phyloP scores from a whole-genome alignment of 64 coral and sea anemone genomes.

The Trachythela sp. region DNA sequence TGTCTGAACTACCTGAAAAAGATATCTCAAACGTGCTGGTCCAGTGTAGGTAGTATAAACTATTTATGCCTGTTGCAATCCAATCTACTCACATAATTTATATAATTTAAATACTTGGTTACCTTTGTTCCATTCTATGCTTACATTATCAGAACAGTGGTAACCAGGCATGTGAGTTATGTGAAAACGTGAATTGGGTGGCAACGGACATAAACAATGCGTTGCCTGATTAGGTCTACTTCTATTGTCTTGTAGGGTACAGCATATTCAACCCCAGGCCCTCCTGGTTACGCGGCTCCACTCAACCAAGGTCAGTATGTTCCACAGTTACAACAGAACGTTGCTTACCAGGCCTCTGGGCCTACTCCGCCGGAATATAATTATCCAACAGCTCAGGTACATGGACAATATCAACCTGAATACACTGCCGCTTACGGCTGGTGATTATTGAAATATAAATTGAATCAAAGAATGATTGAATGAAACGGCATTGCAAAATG shows the following conservation, averaged over 20 bases:
- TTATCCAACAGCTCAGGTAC: not conserved
- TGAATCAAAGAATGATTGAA: not conserved
- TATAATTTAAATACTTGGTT: too few species aligned
- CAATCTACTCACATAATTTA: too few species aligned
- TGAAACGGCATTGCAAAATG: not conserved
- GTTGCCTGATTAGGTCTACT: too few species aligned
- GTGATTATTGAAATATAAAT: not conserved
- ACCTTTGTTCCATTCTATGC: too few species aligned
- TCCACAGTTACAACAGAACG: not conserved
- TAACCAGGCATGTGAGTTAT: too few species aligned
- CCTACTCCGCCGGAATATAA: not conserved
- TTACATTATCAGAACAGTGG: too few species aligned
- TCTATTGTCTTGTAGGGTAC: not conserved
- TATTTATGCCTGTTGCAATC: too few species aligned
- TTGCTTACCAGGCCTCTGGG: not conserved
- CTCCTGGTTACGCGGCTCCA: not conserved
- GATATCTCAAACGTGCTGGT: too few species aligned
- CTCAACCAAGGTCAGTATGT: conserved; percentile 5
- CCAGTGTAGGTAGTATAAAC: too few species aligned
- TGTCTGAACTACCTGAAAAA: too few species aligned
- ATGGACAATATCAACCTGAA: not conserved
- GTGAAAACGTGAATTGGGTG: too few species aligned
- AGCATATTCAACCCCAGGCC: not conserved
- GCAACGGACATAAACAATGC: too few species aligned
- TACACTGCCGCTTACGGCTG: not conserved